Evolutionary conservation across 2,888 invertebrate genomes (phyloP).

Genomic region (Metacarcinus magister): DNA sequence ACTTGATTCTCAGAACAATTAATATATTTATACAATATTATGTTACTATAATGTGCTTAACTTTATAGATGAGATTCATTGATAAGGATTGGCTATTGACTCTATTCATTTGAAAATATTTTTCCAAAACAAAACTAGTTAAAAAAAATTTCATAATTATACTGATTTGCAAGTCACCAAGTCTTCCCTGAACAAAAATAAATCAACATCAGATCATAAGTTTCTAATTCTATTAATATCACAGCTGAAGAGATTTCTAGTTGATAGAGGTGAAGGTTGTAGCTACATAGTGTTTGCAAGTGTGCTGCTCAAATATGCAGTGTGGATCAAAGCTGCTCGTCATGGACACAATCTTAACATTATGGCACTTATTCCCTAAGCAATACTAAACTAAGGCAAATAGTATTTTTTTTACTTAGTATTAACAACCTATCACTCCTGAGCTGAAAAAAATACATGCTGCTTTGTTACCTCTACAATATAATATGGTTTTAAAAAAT

Average conservation of each 20-base stretch:
- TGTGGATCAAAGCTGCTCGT: slow-evolving; percentile 17
- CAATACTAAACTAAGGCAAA: background rate
- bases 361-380: background rate
- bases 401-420: background rate
- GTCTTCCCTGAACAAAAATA: background rate
- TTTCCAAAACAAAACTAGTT: background rate
- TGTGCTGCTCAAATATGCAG: background rate
- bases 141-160: background rate
- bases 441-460: background rate
- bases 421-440: background rate
- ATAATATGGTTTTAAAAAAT: background rate
- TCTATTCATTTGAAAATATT: background rate
- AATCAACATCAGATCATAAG: slow-evolving; percentile 38
- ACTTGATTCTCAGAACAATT: slow-evolving; percentile 9
- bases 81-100: background rate
- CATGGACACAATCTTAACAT: background rate
- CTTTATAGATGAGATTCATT: background rate
- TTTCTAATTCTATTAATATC: background rate
- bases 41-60: background rate
- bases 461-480: background rate
- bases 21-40: background rate
- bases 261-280: background rate
- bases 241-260: slow-evolving; percentile 36
- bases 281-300: background rate
- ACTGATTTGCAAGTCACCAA: background rate